phyloP scores from a whole-genome alignment of 2,113 vertebrate species.

The Gallinago paraguaiae region DNA sequence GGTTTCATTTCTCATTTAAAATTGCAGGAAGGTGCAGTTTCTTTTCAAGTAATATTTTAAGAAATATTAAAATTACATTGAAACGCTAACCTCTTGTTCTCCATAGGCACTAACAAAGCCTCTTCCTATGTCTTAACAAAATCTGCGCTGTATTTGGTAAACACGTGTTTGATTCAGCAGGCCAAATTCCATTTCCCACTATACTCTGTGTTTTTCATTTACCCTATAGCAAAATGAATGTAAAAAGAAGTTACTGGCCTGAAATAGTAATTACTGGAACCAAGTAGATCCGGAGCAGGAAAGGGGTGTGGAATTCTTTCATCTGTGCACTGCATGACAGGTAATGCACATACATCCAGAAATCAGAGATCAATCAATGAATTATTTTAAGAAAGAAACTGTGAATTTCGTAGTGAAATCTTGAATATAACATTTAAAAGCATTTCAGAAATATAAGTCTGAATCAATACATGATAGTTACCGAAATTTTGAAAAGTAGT shows the following conservation, averaged over 20 bases:
- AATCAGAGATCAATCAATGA: background rate
- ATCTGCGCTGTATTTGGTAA: background rate
- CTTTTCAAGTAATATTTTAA: background rate
- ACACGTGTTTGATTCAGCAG: background rate
- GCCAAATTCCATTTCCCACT: background rate
- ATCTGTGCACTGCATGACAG: background rate
- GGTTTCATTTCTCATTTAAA: background rate
- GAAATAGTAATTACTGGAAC: constrained; percentile 28
- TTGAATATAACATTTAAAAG: background rate
- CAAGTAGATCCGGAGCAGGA: background rate
- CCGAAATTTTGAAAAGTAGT: background rate
- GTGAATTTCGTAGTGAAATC: background rate
- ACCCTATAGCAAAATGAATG: background rate
- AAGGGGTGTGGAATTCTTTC: background rate
- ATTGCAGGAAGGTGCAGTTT: background rate
- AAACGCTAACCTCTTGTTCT: background rate
- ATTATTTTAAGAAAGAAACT: background rate
- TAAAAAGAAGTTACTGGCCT: background rate
- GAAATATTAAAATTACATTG: background rate
- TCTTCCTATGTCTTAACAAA: background rate
- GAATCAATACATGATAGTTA: background rate
- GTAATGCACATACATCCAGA: background rate
- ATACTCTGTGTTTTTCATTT: background rate
- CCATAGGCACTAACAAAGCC: background rate
- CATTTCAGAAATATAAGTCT: background rate